Conservation (phyloP, 2,888 invertebrate species). For the Aspidiotus destructor region DNA sequence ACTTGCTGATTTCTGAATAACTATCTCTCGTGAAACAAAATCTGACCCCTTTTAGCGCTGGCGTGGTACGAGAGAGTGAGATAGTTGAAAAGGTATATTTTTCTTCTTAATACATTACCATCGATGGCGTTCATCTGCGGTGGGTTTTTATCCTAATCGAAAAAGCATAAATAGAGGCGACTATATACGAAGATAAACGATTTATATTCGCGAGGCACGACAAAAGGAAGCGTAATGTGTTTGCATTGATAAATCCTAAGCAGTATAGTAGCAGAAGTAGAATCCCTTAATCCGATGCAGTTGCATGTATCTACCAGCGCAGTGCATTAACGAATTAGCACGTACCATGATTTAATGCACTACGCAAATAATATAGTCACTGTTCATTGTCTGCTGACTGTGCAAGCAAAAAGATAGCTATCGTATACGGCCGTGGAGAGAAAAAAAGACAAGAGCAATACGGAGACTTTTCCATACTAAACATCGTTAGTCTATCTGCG, state of each 20-base stretch:
- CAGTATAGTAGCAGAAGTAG: neutral
- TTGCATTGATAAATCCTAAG: neutral
- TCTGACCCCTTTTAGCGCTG: too few relatives aligned
- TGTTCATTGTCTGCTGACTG: neutral
- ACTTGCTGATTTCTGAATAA: too few relatives aligned
- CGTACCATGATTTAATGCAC: conserved; percentile 1
- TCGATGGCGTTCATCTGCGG: neutral
- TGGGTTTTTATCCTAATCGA: neutral
- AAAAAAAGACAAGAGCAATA: too few relatives aligned
- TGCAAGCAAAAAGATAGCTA: too few relatives aligned
- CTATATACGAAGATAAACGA: neutral
- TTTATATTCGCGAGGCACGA: neutral
- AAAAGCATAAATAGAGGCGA: neutral
- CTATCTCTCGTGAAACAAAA: too few relatives aligned
- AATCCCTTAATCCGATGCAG: conserved; percentile 29
- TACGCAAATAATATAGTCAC: neutral
- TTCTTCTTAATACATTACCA: neutral
- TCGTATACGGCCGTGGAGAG: too few relatives aligned
- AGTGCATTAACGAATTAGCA: conserved; percentile 1
- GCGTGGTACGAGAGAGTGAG: too few relatives aligned
- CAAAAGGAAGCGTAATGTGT: neutral
- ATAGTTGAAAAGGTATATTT: neutral
- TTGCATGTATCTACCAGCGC: conserved; percentile 14
- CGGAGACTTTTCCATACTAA: too few relatives aligned
- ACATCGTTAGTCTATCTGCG: too few relatives aligned